A percentile compares a stretch with the other conserved stretches of the same genome.
phyloP scores from a whole-genome alignment of 2,113 vertebrate species.

The Casuarius casuarius region DNA sequence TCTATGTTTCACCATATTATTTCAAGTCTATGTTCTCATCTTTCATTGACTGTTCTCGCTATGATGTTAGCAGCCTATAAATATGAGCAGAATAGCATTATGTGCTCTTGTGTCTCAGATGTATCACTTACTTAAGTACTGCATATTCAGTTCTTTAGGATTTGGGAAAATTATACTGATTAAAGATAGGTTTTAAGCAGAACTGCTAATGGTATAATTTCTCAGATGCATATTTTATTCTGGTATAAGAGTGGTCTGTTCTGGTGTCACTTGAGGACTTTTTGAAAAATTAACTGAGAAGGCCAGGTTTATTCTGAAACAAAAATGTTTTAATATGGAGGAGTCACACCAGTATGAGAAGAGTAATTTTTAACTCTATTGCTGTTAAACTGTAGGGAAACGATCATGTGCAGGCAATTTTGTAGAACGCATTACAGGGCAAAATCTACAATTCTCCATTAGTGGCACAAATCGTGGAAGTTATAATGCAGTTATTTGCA shows the following conservation, averaged over 20 bases:
- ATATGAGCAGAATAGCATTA: not conserved
- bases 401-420: not conserved
- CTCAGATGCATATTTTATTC: not conserved
- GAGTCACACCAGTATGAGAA: not conserved
- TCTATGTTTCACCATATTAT: no score
- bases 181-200: not conserved
- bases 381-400: not conserved
- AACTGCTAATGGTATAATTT: slow-evolving; percentile 4
- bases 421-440: slow-evolving; percentile 8
- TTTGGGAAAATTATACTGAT: not conserved
- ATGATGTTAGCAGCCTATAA: not conserved
- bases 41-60: not conserved
- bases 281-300: slow-evolving; percentile 1
- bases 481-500: not conserved
- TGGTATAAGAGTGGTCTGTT: not conserved
- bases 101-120: not conserved
- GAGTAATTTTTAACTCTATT: not conserved
- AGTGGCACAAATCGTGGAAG: not conserved
- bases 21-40: not conserved
- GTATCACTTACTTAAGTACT: slow-evolving; percentile 19
- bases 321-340: not conserved
- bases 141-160: not conserved
- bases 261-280: not conserved
- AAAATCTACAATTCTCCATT: not conserved
- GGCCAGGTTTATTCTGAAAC: not conserved